phyloP scores from a whole-genome alignment of 2,113 vertebrate genomes.

The Xenus cinereus region DNA sequence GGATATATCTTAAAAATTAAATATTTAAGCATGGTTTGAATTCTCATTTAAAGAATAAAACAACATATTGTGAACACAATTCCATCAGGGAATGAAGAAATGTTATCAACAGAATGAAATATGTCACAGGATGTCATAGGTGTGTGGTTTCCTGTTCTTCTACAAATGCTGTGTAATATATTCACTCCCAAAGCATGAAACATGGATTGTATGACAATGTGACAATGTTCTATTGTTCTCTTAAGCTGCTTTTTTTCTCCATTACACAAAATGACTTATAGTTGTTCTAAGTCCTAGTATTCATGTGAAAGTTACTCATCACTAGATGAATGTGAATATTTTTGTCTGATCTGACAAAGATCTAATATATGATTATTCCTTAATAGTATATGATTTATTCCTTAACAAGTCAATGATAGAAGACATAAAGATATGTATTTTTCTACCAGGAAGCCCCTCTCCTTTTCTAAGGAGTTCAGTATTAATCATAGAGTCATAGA shows the following conservation, averaged over 20 bases:
- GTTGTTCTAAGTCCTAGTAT: neutral
- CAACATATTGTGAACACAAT: neutral
- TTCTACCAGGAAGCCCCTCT: too few species aligned
- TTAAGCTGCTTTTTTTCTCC: neutral
- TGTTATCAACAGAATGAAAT: neutral
- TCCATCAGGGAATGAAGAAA: neutral
- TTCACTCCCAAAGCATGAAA: neutral
- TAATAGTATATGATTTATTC: neutral
- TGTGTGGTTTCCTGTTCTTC: neutral
- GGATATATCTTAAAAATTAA: neutral
- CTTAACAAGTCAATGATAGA: neutral
- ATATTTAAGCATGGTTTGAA: neutral
- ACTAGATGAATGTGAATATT: neutral
- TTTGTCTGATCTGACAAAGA: neutral
- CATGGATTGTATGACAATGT: neutral
- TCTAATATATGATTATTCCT: neutral
- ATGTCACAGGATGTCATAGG: neutral
- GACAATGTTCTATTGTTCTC: neutral
- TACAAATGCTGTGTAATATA: neutral
- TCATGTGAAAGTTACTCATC: neutral
- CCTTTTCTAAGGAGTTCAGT: too few species aligned
- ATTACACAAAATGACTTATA: neutral
- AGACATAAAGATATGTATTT: neutral
- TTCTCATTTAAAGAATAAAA: neutral
- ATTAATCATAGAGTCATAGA: too few species aligned